Base-by-base conservation (phyloP, 2,888 invertebrate species). In the Drosophila flavopinicola region DNA sequence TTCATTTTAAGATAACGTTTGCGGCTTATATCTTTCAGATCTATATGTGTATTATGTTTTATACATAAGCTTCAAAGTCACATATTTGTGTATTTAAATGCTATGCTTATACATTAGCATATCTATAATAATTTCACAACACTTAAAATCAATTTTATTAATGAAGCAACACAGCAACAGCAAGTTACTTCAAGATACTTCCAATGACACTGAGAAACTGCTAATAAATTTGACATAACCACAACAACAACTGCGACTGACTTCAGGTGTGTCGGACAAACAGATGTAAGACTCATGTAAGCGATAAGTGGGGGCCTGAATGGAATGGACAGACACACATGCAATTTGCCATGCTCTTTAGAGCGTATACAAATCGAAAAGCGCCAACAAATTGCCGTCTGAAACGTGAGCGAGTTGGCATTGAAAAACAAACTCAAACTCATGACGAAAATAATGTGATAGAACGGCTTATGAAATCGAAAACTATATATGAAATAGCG, bases 351-450 rank as follows among this genome's bases (percentile, higher is more conserved):
- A 85, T 67, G 85, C 82, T 83, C 67, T 87, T 83, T 82, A 78
- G 66, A 69, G 67, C 61, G 69, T 82, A 68, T 68, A 68, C 57
- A 78, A 78, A 65, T 66, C 42, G 27, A 65, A 73, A 60, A 60
- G 58, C 53, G 58, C 53, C 58, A 75, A 72, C 80, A 86, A 82
- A 87, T 86, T 87, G 83, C 73, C 59, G 59, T 64, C 69, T 39
- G 72, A 85, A 85, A 63, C 82, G 82, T 83, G 82, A 85, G 49
- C 76, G 56, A 60, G 61, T 75, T 83, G 82, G 85, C 87, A 83
- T 87, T 83, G 82, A 82, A 85, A 80, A 37, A 59, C 45, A 63
- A 35, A 59, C 39, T 20, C 20, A 42, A 33, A 64, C 59, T n/a
- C 51, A 54, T 61, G 54, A 54, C 41, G 54, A 69, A 51, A 51